Percentiles rank a stretch among this genome's conserved stretches.
phyloP scores from a whole-genome alignment of 2,888 invertebrate species.

The Parasteatoda lunata region DNA sequence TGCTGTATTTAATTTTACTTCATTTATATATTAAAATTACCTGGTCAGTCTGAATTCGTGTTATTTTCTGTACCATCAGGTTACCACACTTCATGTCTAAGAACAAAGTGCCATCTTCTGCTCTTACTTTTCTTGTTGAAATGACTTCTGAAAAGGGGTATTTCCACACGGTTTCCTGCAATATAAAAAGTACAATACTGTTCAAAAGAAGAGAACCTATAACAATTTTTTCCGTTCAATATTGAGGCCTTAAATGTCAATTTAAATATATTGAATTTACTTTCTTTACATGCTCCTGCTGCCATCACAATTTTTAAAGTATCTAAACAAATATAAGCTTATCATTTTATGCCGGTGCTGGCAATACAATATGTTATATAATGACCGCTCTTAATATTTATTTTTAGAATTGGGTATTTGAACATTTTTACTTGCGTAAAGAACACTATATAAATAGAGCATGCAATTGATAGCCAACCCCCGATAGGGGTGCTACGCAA shows the following conservation, averaged over 20 bases:
- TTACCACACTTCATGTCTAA: conserved; percentile 98
- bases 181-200: conserved; percentile 4
- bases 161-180: conserved; percentile 88
- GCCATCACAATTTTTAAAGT: no score
- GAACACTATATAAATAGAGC: no score
- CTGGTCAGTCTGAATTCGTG: conserved; percentile 92
- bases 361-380: no score
- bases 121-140: conserved; percentile 92
- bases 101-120: conserved; percentile 91
- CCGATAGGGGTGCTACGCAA: no score
- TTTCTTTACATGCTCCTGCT: no score
- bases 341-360: no score
- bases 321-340: no score
- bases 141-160: conserved; percentile 97
- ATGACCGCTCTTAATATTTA: no score
- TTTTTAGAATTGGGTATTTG: no score
- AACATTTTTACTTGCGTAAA: no score
- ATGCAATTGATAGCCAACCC: no score
- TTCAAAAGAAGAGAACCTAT: no score
- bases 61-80: conserved; percentile 94
- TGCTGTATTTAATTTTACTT: not conserved
- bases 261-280: not conserved
- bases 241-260: not conserved
- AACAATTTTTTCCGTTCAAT: not conserved
- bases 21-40: conserved; percentile 70